A percentile compares a stretch with the other conserved stretches of the same genome.
These are phyloP conservation scores for Dendrocincla fuliginosa DNA, from an alignment of 2,797 vertebrate genomes.

Conservation along the genomic window DNA sequence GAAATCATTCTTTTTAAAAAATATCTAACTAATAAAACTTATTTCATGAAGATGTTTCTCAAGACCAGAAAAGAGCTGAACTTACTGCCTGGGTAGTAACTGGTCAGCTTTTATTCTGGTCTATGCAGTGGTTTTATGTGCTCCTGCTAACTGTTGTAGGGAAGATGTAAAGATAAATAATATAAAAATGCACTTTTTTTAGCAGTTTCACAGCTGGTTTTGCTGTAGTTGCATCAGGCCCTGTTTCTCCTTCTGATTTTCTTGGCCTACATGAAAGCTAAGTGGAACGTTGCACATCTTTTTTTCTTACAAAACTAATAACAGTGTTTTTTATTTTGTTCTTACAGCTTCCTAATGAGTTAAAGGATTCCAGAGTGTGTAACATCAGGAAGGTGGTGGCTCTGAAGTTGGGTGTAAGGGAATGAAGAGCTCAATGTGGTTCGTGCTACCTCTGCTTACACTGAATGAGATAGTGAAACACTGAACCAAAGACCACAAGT, in stretches of 20 bases:
- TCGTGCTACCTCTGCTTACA: slow-evolving; percentile 76
- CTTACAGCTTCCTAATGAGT: slow-evolving; percentile 90
- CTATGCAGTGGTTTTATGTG: background rate
- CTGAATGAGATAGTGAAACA: slow-evolving; percentile 68
- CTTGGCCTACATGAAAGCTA: background rate
- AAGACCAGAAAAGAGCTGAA: background rate
- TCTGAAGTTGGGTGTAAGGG: slow-evolving; percentile 9
- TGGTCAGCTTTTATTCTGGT: background rate
- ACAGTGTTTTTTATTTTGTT: background rate
- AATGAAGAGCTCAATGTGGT: slow-evolving; percentile 64
- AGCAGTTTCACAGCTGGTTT: background rate
- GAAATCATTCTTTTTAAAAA: background rate
- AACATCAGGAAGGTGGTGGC: background rate
- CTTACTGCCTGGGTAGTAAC: background rate
- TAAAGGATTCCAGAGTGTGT: slow-evolving; percentile 70
- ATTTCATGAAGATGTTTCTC: background rate
- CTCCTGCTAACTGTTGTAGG: background rate
- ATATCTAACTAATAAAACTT: background rate
- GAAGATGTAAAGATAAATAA: background rate
- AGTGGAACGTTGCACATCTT: background rate
- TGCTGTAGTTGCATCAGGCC: background rate
- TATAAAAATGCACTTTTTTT: background rate
- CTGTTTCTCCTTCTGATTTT: background rate
- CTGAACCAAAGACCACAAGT: slow-evolving; percentile 81
- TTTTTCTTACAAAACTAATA: background rate